Conservation (phyloP, 2,888 invertebrate genomes). For the Schizaphis graminum region DNA sequence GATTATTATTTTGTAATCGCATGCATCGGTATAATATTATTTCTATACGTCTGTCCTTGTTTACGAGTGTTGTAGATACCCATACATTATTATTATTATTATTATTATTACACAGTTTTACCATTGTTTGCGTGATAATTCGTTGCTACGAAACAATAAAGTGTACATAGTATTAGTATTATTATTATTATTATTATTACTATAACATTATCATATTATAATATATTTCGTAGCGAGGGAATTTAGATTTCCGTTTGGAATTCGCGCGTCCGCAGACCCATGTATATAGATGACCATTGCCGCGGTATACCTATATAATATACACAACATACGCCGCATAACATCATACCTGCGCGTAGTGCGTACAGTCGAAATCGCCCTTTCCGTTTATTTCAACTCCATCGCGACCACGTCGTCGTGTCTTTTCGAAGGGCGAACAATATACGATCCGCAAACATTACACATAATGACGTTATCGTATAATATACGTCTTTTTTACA, state of each 20-base stretch:
- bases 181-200: not conserved
- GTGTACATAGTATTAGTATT: not conserved
- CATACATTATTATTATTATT: not conserved
- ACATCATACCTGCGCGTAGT: not conserved
- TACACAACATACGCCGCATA: too few species aligned
- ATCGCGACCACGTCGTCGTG: not conserved
- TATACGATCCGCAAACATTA: not conserved
- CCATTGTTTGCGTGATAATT: slow-evolving; percentile 2
- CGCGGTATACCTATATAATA: too few species aligned
- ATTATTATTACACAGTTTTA: not conserved
- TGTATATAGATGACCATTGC: not conserved
- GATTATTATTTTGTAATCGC: slow-evolving; percentile 10
- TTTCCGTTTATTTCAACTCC: not conserved
- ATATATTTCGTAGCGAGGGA: not conserved
- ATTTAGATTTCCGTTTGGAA: not conserved
- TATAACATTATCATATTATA: not conserved
- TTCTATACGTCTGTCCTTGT: not conserved
- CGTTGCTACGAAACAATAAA: slow-evolving; percentile 5
- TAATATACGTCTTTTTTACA: too few species aligned
- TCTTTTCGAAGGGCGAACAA: slow-evolving; percentile 1
- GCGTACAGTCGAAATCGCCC: not conserved
- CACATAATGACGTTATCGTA: too few species aligned
- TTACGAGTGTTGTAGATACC: not conserved
- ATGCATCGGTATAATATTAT: not conserved
- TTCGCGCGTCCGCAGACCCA: not conserved